Percentiles rank a stretch among this genome's conserved stretches.
These are phyloP conservation scores for Prunella himalayana DNA, from an alignment of 2,113 vertebrate species.

Conservation along the genomic window DNA sequence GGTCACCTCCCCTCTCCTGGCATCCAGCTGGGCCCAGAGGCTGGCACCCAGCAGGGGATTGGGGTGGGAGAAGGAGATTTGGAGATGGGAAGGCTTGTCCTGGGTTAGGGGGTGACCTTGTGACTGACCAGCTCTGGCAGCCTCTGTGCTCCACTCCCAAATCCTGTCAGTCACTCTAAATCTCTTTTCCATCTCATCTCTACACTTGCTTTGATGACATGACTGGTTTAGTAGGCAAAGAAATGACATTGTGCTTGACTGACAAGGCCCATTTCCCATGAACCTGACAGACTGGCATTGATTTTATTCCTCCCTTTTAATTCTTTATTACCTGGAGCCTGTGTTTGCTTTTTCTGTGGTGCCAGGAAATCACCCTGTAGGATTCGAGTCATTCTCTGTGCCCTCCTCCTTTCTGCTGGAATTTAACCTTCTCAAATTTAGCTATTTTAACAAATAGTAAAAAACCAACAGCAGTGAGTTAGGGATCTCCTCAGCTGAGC, in stretches of 20 bases:
- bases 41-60: neutral
- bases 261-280: neutral
- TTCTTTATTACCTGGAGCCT: constrained; percentile 4
- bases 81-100: neutral
- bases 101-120: neutral
- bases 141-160: neutral
- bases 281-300: neutral
- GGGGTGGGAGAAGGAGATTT: neutral
- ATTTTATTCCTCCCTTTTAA: neutral
- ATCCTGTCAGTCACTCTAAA: neutral
- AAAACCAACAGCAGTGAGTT: neutral
- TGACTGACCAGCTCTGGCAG: neutral
- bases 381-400: neutral
- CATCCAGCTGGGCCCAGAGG: neutral
- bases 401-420: neutral
- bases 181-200: neutral
- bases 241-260: neutral
- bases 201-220: neutral
- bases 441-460: neutral
- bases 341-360: neutral
- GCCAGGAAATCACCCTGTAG: neutral
- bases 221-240: neutral
- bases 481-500: neutral
- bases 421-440: neutral
- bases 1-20: neutral